A percentile compares a stretch with the other conserved stretches of the same genome.
Conservation (phyloP, 2,888 invertebrate species). For the Epicampocera succincta region DNA sequence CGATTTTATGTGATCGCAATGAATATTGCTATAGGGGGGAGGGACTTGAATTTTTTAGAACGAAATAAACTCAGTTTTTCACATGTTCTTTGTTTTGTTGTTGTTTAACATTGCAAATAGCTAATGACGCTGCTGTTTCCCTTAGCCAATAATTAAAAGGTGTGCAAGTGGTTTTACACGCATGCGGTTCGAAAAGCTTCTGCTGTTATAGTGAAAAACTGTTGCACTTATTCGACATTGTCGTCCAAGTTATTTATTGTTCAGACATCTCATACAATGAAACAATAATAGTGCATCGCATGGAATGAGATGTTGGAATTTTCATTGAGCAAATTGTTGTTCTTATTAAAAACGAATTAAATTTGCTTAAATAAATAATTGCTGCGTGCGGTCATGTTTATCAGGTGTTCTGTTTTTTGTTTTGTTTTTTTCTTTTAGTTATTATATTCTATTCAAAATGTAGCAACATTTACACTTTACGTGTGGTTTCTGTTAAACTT, state of each 20-base stretch:
- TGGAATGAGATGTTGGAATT: conserved; percentile 62
- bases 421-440: conserved; percentile 8
- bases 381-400: conserved; percentile 72
- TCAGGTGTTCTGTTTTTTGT: conserved; percentile 71
- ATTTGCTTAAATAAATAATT: conserved; percentile 70
- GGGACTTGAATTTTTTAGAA: no score
- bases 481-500: conserved; percentile 37
- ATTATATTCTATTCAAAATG: not conserved
- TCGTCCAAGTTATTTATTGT: conserved; percentile 26
- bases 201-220: conserved; percentile 46
- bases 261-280: conserved; percentile 11
- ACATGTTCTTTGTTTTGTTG: no score
- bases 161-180: conserved; percentile 64
- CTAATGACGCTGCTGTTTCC: conserved; percentile 1
- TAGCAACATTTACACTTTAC: conserved; percentile 45
- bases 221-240: conserved; percentile 57
- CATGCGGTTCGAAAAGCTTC: conserved; percentile 46
- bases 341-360: conserved; percentile 34
- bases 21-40: no score
- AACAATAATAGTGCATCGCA: conserved; percentile 8
- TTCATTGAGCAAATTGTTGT: conserved; percentile 33
- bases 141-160: conserved; percentile 48
- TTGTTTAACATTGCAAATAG: no score
- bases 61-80: no score
- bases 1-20: no score